Evolutionary conservation across 2,888 invertebrate genomes (phyloP).

Genomic region (Slavum lentiscoides): DNA sequence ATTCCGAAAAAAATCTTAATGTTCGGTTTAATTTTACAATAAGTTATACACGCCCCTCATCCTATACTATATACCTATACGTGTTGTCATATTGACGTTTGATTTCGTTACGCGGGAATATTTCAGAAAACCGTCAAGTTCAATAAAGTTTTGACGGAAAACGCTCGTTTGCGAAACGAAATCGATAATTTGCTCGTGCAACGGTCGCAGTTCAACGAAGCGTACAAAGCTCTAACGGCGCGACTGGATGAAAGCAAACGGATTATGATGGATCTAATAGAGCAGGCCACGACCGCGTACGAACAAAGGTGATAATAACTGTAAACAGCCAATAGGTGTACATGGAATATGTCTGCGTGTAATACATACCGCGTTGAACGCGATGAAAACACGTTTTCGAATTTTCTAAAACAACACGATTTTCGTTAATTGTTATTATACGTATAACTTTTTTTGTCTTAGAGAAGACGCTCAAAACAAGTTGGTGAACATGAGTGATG

Average conservation of each 20-base stretch:
- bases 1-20: not conserved
- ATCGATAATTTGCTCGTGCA: slow-evolving; percentile 83
- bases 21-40: not conserved
- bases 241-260: slow-evolving; percentile 72
- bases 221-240: slow-evolving; percentile 77
- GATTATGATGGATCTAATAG: slow-evolving; percentile 81
- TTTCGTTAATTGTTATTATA: too few relatives aligned
- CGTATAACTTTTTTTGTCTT: too few relatives aligned
- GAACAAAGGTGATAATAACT: slow-evolving; percentile 70
- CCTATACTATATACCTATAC: too few relatives aligned
- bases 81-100: not conserved
- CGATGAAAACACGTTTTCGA: too few relatives aligned
- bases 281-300: slow-evolving; percentile 84
- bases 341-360: too few relatives aligned
- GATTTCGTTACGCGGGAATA: not conserved
- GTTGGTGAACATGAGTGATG: slow-evolving; percentile 77
- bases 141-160: slow-evolving; percentile 74
- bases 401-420: too few relatives aligned
- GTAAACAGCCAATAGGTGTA: too few relatives aligned
- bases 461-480: slow-evolving; percentile 67
- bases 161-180: slow-evolving; percentile 72
- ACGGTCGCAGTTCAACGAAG: slow-evolving; percentile 78
- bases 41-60: too few relatives aligned
- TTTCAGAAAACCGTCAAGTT: slow-evolving; percentile 70
- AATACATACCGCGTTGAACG: too few relatives aligned